phyloP scores from a whole-genome alignment of 2,113 vertebrate species.

The Damaliscus lunatus region DNA sequence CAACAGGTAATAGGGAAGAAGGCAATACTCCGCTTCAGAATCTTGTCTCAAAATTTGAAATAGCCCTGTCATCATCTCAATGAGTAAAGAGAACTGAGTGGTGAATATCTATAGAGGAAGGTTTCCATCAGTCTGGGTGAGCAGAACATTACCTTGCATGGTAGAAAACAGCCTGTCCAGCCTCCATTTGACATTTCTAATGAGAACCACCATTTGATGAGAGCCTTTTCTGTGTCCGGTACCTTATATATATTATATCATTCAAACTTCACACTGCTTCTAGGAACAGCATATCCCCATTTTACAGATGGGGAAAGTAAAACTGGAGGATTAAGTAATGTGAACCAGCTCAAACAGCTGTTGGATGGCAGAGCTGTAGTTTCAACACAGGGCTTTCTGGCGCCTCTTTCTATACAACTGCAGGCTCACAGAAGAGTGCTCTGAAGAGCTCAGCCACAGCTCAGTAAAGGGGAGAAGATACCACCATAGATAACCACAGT shows the following conservation, averaged over 20 bases:
- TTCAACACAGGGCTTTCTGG: not conserved
- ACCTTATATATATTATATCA: not conserved
- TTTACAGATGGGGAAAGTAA: not conserved
- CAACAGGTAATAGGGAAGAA: not conserved
- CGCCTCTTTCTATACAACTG: not conserved
- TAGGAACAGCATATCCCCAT: not conserved
- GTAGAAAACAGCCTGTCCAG: not conserved
- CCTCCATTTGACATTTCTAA: not conserved
- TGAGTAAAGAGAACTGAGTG: not conserved
- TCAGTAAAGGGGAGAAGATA: not conserved
- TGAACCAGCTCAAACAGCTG: not conserved
- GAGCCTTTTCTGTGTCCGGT: not conserved
- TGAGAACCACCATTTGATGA: not conserved
- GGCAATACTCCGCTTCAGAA: not conserved
- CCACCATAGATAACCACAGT: not conserved
- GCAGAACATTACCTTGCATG: not conserved
- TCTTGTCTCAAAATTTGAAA: not conserved
- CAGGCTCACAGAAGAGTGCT: not conserved
- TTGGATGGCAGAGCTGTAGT: not conserved
- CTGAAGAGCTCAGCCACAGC: not conserved
- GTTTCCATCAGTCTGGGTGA: not conserved
- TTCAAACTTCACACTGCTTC: not conserved
- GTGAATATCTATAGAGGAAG: not conserved
- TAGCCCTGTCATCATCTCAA: not conserved
- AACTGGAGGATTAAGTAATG: not conserved